Evolutionary conservation across 2,797 vertebrate genomes (phyloP).

Genomic region (Macropodus opercularis): DNA sequence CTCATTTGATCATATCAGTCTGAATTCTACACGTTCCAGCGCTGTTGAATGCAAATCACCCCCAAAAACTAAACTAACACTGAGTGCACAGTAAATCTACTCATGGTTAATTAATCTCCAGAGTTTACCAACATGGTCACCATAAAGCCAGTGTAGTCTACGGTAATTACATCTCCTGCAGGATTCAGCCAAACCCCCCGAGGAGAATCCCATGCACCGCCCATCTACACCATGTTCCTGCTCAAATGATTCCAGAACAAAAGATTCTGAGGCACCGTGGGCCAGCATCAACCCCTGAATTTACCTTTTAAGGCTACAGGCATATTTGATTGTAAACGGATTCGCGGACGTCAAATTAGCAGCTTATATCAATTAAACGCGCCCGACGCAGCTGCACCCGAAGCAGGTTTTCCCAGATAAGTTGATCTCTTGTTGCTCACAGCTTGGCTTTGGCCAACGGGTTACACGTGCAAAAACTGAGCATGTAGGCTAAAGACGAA

Average conservation of each 20-base stretch:
- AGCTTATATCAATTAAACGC: constrained; percentile 20
- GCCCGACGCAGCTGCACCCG: constrained; percentile 10
- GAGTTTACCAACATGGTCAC: constrained; percentile 24
- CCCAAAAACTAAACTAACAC: background rate
- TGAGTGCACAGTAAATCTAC: constrained; percentile 2
- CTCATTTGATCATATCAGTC: background rate
- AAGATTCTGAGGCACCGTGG: constrained; percentile 11
- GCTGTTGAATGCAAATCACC: background rate
- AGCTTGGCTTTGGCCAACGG: constrained; percentile 3
- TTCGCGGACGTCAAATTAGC: constrained; percentile 15
- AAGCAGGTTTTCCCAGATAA: constrained; percentile 29
- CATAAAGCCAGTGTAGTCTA: constrained; percentile 9
- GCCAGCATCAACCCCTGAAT: background rate
- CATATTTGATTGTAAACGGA: background rate
- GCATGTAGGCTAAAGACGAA: background rate
- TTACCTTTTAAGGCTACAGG: background rate
- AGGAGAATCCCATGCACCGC: constrained; percentile 43
- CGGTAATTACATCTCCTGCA: constrained; percentile 37
- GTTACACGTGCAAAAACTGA: background rate
- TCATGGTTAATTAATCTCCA: constrained; percentile 20
- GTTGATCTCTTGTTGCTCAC: constrained; percentile 54
- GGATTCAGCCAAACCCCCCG: constrained; percentile 38
- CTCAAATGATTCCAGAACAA: constrained; percentile 36
- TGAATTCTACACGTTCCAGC: background rate
- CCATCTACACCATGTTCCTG: constrained; percentile 41